A percentile compares a stretch with the other conserved stretches of the same genome.
Conservation (phyloP, 1,140 invertebrate genomes). For the Laodelphax striatellus region DNA sequence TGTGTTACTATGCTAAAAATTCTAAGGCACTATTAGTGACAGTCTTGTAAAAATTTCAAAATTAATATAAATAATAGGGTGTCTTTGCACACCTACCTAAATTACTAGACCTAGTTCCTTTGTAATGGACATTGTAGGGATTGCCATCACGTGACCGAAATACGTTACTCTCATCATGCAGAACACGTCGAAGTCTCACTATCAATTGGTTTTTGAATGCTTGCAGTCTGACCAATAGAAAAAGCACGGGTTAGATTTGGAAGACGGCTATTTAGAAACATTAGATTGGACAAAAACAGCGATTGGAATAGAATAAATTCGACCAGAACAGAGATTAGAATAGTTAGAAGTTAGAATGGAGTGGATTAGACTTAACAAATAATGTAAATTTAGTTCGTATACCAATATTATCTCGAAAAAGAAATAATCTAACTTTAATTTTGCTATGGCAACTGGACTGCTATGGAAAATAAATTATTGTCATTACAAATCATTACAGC, state of each 20-base stretch:
- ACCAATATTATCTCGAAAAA: no score
- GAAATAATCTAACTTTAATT: no score
- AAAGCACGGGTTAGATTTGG: no score
- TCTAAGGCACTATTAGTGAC: no score
- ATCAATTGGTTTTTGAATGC: constrained; percentile 42
- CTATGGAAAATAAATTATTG: no score
- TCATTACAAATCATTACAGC: no score
- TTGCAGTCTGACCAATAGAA: constrained; percentile 27
- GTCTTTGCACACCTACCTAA: background rate
- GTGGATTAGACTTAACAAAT: background rate
- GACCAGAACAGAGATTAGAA: background rate
- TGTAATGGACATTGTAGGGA: constrained; percentile 44
- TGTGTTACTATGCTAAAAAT: no score
- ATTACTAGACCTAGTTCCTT: constrained; percentile 25
- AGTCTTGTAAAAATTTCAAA: no score
- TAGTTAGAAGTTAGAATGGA: background rate
- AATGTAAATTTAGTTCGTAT: no score
- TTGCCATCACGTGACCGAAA: constrained; percentile 42
- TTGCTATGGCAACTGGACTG: no score
- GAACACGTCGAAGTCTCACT: constrained; percentile 43
- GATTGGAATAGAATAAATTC: background rate
- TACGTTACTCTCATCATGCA: constrained; percentile 46
- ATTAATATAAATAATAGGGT: background rate
- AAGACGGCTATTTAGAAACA: background rate
- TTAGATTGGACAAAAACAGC: background rate